These are phyloP conservation scores for Bos taurus DNA, from an alignment of 2,113 vertebrate genomes.

Conservation along the genomic window DNA sequence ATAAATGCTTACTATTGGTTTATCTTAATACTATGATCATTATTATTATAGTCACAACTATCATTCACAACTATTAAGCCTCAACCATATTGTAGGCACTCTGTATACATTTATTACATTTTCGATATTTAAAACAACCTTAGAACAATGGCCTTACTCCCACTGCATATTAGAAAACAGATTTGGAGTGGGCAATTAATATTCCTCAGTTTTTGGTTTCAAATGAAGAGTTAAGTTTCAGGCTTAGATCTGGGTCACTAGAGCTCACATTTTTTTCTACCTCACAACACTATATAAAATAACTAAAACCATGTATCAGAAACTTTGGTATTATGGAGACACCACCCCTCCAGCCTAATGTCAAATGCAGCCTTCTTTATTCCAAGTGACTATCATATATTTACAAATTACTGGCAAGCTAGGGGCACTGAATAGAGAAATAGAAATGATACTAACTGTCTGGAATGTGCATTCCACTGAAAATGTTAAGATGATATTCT, in stretches of 20 bases:
- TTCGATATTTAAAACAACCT: constrained; percentile 22
- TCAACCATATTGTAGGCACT: neutral
- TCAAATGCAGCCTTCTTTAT: neutral
- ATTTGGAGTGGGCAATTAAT: neutral
- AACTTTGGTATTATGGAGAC: neutral
- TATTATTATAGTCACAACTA: neutral
- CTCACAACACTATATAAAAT: neutral
- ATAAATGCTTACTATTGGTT: neutral
- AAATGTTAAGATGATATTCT: constrained; percentile 70
- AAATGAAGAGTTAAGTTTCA: neutral
- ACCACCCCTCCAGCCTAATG: neutral
- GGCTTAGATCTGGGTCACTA: neutral
- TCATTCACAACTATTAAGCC: neutral
- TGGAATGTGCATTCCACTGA: constrained; percentile 57
- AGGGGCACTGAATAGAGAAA: neutral
- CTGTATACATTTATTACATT: neutral
- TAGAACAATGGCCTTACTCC: neutral
- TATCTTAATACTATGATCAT: neutral
- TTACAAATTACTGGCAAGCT: neutral
- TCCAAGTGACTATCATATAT: neutral
- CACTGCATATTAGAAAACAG: neutral
- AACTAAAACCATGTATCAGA: neutral
- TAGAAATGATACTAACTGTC: constrained; percentile 40
- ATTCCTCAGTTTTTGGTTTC: neutral
- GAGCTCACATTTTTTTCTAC: neutral